phyloP scores from a whole-genome alignment of 2,113 vertebrate species.

The Raja brachyura region DNA sequence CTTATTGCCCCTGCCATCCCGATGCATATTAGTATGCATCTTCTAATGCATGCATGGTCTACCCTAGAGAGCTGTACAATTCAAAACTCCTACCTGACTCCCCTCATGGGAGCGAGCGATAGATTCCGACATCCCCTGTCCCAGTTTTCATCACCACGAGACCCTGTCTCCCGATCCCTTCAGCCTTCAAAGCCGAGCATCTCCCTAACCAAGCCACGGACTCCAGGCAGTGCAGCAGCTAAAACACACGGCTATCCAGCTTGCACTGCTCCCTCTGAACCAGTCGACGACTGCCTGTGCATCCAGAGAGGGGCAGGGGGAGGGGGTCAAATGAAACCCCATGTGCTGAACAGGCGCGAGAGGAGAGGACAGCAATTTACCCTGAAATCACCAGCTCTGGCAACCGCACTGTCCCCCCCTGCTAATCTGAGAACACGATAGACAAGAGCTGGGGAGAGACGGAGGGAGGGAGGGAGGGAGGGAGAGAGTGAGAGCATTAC shows the following conservation, averaged over 20 bases:
- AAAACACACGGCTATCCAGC: not conserved
- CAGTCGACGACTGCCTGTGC: not conserved
- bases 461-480: not conserved
- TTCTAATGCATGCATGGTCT: not conserved
- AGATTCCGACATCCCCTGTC: conserved; percentile 33
- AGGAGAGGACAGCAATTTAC: not conserved
- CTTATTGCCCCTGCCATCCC: not conserved
- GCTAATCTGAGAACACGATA: not conserved
- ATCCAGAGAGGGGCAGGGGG: not conserved
- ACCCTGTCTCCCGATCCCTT: not conserved
- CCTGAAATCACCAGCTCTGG: not conserved
- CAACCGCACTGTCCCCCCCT: not conserved
- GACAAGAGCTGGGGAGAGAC: not conserved
- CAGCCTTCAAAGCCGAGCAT: not conserved
- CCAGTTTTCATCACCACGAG: conserved; percentile 31
- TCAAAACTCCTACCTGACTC: conserved; percentile 33
- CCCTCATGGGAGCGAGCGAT: conserved; percentile 13
- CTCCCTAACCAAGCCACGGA: not conserved
- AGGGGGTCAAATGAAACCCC: not conserved
- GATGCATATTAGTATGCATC: not conserved
- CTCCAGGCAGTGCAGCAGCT: not conserved
- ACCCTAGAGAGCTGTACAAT: not conserved
- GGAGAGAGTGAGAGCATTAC: not conserved
- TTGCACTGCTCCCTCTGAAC: not conserved
- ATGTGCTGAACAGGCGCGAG: too few relatives aligned